Evolutionary conservation across 2,888 invertebrate species (phyloP), one percentile per base, ranked within the genome.

Genomic region (Hesperia comma): DNA sequence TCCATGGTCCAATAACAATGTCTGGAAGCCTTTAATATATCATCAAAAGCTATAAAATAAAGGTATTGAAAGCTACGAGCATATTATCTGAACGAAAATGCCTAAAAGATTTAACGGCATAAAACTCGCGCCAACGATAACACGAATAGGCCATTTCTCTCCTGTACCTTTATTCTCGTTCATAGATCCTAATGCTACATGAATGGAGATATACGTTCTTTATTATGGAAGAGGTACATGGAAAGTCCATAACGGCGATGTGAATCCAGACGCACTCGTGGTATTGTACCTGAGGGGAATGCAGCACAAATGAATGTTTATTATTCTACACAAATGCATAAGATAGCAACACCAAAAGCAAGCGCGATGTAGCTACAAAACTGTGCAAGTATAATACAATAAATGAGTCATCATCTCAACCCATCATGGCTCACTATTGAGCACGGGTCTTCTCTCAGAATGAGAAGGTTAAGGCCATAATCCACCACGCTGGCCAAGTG

Each of bases 201-300:
- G 75, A 79, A 81, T 77, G 75, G 74, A 79, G 79, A 82, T 79
- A 80, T 78, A 81, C 75, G 77, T 74, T 71, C 74, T 77, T 74
- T 75, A 72, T 74, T 78, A 76, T 74, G 71, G 69, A 70, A 75
- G 73, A 74, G 75, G 75, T 80, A 86, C 81, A 83, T 77, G 80
- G 76, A 81, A 85, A 83, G 75, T 70, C 79, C 75, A 80, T 83
- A 82, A 83, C 83, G 77, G 74, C 79, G 82, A 79, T 77, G 77
- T 12, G 72, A 69, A 6, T 62, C 67, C 63, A 72, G 68, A 71
- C 70, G 69, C 67, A 69, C 74, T 74, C 72, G 69, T 63, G 72
- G 71, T 68, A 6, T 4, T 71, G 72, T 74, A 76, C 77, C 77
- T 77, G 75, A 71, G 72, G 71, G 74, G 68, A 69, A 73, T 74